Evolutionary conservation across 1,140 invertebrate species (phyloP), one percentile per base, ranked within the genome.

Genomic region (Drosophila sulfurigaster): DNA sequence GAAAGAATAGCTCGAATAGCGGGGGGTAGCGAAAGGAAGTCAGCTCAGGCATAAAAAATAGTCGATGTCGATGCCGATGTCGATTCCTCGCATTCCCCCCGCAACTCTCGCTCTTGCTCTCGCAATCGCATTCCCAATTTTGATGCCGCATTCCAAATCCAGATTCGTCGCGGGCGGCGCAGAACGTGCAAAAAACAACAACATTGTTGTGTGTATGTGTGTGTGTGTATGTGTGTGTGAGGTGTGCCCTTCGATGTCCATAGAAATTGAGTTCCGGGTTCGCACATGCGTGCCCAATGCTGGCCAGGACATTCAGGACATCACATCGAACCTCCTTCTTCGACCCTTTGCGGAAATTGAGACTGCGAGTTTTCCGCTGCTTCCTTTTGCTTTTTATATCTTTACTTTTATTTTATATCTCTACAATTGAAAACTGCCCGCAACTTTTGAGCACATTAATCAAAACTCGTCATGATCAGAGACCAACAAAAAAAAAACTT

Each of bases 101-200:
- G 8, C 15, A 38, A 5, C 38, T 20, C 38, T 13, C 2, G 10
- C 16, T 13, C 48, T 32, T 10, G 4, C 15, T 1, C 49, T 10
- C 13, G 8, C n/a, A 3, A 35, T 16, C 11, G 4, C 2, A 7
- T 45, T 20, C 49, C 20, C 41, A 4, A 43, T 32, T 73, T 63
- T 28, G 67, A 63, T 70, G 57, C 57, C 65, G 71, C 70, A 73
- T 60, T 74, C 64, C 56, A 30, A 59, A 56, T 74, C 71, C 38
- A 41, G 51, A 69, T 82, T 82, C 80, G 80, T 75, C 80, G 79
- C 80, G 79, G 75, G 75, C 79, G 81, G 79, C 79, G 46, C 54
- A 65, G 65, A 46, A 79, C 82, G 82, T 88, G 82, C 82, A 65
- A 86, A 86, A 88, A 88, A 86, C 79, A 86, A 86, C 86, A 74